Evolutionary conservation across 2,113 vertebrate species (phyloP).

Genomic region (Hippocampus zosterae): DNA sequence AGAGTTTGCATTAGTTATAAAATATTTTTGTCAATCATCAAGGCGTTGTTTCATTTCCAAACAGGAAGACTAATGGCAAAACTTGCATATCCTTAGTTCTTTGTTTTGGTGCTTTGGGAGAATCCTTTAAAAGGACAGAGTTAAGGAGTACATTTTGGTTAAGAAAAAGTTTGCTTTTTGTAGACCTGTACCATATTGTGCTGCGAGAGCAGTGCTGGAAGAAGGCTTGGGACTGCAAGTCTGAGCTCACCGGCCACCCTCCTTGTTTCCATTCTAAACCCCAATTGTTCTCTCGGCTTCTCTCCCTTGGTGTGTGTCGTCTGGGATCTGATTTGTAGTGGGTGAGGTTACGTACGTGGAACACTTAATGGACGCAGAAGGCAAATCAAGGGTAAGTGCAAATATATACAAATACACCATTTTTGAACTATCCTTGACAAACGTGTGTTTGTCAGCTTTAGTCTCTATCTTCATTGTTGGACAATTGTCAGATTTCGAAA

Average conservation of each 20-base stretch:
- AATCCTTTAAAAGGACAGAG: conserved; percentile 66
- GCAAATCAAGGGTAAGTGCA: conserved; percentile 99
- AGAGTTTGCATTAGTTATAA: conserved; percentile 41
- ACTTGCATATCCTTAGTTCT: conserved; percentile 43
- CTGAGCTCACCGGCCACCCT: conserved; percentile 85
- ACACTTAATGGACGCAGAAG: conserved; percentile 99
- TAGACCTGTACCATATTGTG: conserved; percentile 94
- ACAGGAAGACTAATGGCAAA: conserved; percentile 41
- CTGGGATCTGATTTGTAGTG: conserved; percentile 99
- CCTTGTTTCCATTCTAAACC: conserved; percentile 98
- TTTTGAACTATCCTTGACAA: conserved; percentile 67
- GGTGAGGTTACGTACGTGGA: conserved; percentile 99
- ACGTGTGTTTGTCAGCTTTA: conserved; percentile 75
- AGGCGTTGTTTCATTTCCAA: conserved; percentile 40
- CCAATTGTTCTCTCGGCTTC: conserved; percentile 99
- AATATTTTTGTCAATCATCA: conserved; percentile 36
- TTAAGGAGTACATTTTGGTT: conserved; percentile 60
- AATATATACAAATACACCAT: conserved; percentile 71
- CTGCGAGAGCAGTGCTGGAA: conserved; percentile 79
- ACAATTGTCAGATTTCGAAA: conserved; percentile 57
- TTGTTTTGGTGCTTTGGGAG: conserved; percentile 62
- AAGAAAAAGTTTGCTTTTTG: conserved; percentile 75
- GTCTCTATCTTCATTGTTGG: conserved; percentile 69
- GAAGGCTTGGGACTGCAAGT: conserved; percentile 88
- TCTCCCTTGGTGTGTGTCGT: conserved; percentile 99